A percentile compares a stretch with the other conserved stretches of the same genome.
These are phyloP conservation scores for Julus scandinavius DNA, from an alignment of 2,888 invertebrate species.

Conservation along the genomic window DNA sequence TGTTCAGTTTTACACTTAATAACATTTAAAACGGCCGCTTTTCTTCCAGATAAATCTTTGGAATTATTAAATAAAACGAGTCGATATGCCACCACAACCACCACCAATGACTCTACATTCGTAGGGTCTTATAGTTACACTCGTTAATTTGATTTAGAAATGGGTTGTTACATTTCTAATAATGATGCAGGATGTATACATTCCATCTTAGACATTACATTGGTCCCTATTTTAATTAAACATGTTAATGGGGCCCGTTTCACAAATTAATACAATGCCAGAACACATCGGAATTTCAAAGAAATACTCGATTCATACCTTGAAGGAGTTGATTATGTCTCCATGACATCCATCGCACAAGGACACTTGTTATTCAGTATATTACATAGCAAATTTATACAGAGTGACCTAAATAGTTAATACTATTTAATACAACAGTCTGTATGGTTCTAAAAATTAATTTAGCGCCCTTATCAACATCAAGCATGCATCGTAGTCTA, in stretches of 20 bases:
- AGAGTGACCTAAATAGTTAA: no score
- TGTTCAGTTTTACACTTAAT: slow-evolving; percentile 41
- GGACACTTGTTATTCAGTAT: no score
- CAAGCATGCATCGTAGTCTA: no score
- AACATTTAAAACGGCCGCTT: slow-evolving; percentile 26
- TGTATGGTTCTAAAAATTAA: no score
- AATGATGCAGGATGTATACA: not conserved
- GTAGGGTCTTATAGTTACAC: no score
- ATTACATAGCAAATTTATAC: no score
- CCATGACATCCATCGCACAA: no score
- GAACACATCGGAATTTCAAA: not conserved
- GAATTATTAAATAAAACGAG: not conserved
- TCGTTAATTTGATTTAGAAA: not conserved
- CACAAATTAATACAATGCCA: not conserved
- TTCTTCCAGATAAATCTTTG: not conserved
- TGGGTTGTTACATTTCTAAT: not conserved
- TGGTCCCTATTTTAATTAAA: not conserved
- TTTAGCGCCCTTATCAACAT: no score
- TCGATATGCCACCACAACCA: no score
- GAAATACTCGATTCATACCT: not conserved
- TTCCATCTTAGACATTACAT: not conserved
- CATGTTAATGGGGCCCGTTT: not conserved
- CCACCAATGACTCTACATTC: no score
- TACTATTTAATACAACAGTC: no score
- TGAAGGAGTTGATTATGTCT: no score